Conservation (phyloP, 2,113 vertebrate genomes). For the Larimichthys crocea region DNA sequence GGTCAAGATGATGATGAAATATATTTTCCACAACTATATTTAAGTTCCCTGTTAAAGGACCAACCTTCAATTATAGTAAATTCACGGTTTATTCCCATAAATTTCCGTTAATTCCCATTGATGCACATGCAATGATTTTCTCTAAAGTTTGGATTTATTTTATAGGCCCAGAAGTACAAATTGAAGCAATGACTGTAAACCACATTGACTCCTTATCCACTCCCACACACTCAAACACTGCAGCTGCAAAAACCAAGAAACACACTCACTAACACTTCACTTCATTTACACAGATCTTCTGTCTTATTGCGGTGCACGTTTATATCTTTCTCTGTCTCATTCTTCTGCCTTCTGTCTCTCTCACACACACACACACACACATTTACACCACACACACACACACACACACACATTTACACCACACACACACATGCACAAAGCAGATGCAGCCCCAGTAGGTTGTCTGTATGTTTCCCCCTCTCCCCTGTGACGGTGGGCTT, state of each 20-base stretch:
- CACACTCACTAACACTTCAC: constrained; percentile 9
- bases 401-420: not conserved
- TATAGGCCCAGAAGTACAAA: not conserved
- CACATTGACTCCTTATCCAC: not conserved
- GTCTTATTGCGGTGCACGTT: not conserved
- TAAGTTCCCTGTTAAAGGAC: too few species aligned
- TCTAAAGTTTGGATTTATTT: not conserved
- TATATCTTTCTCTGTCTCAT: constrained; percentile 16
- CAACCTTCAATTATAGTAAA: too few species aligned
- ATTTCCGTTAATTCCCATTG: too few species aligned
- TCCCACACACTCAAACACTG: constrained; percentile 7
- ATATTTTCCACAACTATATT: too few species aligned
- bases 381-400: not conserved
- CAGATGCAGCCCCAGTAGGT: constrained; percentile 58
- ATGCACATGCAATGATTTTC: not conserved
- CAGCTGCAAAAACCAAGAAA: constrained; percentile 27
- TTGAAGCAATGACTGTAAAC: constrained; percentile 1
- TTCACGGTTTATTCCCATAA: too few species aligned
- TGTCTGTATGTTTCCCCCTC: constrained; percentile 53
- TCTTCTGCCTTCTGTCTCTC: not conserved
- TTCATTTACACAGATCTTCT: constrained; percentile 28
- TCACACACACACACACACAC: not conserved
- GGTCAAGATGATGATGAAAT: too few species aligned
- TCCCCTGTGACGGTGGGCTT: constrained; percentile 62
- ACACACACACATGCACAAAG: constrained; percentile 1